These are phyloP conservation scores for Alosa alosa DNA, from an alignment of 2,113 vertebrate genomes.

Conservation along the genomic window DNA sequence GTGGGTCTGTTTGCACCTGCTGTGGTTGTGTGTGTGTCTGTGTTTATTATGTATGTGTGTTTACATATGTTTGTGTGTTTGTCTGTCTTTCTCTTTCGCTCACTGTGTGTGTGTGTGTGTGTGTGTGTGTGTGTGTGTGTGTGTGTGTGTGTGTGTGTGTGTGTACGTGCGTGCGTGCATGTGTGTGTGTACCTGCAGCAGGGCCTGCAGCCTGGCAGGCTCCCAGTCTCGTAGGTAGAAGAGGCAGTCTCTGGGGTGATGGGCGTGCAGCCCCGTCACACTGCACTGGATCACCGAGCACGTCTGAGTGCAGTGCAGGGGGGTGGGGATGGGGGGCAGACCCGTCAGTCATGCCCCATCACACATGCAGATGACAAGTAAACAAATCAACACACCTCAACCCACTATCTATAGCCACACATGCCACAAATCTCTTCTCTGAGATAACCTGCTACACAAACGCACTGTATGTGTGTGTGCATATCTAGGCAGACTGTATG, in stretches of 20 bases:
- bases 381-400: not conserved
- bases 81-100: slow-evolving; percentile 11
- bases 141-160: slow-evolving; percentile 12
- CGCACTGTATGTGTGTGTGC: not conserved
- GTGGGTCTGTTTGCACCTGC: not conserved
- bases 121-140: not conserved
- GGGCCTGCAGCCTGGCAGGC: slow-evolving; percentile 72
- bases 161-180: slow-evolving; percentile 1
- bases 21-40: too few species aligned
- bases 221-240: slow-evolving; percentile 89
- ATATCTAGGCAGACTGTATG: not conserved
- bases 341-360: not conserved
- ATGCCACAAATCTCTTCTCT: not conserved
- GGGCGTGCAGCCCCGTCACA: slow-evolving; percentile 80
- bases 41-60: not conserved
- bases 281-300: slow-evolving; percentile 67
- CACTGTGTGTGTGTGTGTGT: not conserved
- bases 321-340: not conserved
- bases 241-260: slow-evolving; percentile 88
- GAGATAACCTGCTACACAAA: too few species aligned
- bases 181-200: slow-evolving; percentile 74
- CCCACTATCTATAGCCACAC: not conserved
- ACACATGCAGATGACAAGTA: not conserved
- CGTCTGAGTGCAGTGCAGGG: not conserved
- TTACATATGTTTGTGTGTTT: slow-evolving; percentile 1